Conservation (phyloP, 2,797 vertebrate genomes). For the Coregonus suidteri region DNA sequence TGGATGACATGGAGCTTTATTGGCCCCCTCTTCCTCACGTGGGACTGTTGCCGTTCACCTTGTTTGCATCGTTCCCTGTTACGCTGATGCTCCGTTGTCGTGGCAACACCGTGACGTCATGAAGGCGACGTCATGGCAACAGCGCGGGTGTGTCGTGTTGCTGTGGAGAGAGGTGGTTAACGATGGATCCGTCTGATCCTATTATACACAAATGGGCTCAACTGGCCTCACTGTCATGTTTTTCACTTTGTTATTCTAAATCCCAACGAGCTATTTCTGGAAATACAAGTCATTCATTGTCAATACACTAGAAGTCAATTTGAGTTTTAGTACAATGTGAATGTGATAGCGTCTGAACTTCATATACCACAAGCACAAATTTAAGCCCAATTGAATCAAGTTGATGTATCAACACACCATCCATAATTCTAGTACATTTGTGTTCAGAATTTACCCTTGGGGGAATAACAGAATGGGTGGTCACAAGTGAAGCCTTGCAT, state of each 20-base stretch:
- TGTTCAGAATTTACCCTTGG: neutral
- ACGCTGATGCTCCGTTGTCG: conserved; percentile 68
- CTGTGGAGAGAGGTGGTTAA: conserved; percentile 59
- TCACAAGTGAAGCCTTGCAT: neutral
- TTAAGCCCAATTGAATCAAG: neutral
- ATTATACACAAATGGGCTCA: conserved; percentile 25
- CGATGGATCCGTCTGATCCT: conserved; percentile 33
- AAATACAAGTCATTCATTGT: neutral
- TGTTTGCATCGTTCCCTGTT: conserved; percentile 63
- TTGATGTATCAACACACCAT: neutral
- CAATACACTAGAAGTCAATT: neutral
- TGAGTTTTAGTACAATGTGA: neutral
- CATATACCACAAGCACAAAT: neutral
- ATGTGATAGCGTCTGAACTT: neutral
- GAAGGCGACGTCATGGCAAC: conserved; percentile 73
- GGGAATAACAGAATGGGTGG: conserved; percentile 1
- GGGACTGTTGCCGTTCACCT: conserved; percentile 45
- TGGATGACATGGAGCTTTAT: conserved; percentile 26
- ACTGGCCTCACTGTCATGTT: neutral
- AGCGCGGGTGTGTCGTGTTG: conserved; percentile 66
- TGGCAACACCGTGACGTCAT: conserved; percentile 73
- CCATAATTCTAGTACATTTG: neutral
- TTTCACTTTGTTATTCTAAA: neutral
- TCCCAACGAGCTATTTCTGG: neutral
- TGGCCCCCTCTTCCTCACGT: conserved; percentile 22